These are phyloP conservation scores for Physocephala rufipes DNA, from an alignment of 2,888 invertebrate genomes.

Conservation along the genomic window DNA sequence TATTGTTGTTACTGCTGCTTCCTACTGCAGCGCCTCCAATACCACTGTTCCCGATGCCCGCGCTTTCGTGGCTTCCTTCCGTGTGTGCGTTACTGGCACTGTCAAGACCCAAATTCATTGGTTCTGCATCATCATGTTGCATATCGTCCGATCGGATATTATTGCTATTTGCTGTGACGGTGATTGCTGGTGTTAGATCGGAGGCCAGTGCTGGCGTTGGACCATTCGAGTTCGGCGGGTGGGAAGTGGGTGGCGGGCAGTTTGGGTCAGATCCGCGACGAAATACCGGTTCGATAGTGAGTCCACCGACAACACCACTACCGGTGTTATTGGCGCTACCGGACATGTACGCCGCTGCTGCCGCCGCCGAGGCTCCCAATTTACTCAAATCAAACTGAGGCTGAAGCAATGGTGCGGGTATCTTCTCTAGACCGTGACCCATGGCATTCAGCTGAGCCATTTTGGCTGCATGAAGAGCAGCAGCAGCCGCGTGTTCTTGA, in stretches of 20 bases:
- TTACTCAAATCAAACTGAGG: conserved; percentile 65
- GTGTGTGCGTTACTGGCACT: conserved; percentile 52
- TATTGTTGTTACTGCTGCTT: conserved; percentile 60
- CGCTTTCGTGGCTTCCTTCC: conserved; percentile 39
- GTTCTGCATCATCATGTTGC: conserved; percentile 52
- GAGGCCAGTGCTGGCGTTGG: conserved; percentile 36
- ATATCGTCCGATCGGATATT: conserved; percentile 39
- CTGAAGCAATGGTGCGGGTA: conserved; percentile 66
- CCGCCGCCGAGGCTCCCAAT: conserved; percentile 49
- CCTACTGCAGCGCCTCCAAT: conserved; percentile 46
- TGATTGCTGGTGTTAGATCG: conserved; percentile 29
- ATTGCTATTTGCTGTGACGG: conserved; percentile 10
- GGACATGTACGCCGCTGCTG: conserved; percentile 20
- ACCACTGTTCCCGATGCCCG: too few species aligned
- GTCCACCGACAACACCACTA: conserved; percentile 47
- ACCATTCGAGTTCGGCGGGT: conserved; percentile 36
- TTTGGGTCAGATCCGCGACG: conserved; percentile 53
- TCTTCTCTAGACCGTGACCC: conserved; percentile 69
- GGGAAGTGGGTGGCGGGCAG: conserved; percentile 39
- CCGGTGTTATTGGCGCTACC: conserved; percentile 38
- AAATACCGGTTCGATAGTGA: conserved; percentile 63
- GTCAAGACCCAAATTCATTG: conserved; percentile 64
- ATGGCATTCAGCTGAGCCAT: conserved; percentile 80
- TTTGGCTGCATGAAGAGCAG: conserved; percentile 81
- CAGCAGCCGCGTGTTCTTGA: conserved; percentile 73